A percentile compares a stretch with the other conserved stretches of the same genome.
These are phyloP conservation scores for Rhincodon typus DNA, from an alignment of 2,797 vertebrate species.

Conservation along the genomic window DNA sequence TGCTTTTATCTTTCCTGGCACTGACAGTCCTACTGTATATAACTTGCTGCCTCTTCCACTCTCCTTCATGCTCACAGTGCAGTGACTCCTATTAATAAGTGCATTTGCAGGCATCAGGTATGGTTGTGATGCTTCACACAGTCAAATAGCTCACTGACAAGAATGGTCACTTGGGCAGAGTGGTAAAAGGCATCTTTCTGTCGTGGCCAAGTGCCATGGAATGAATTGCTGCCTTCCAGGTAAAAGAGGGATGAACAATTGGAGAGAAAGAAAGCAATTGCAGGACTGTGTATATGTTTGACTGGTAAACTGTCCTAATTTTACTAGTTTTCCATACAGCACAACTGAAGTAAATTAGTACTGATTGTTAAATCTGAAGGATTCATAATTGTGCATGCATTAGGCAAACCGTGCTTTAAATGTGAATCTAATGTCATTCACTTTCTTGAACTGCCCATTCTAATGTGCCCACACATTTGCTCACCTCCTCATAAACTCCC, in stretches of 20 bases:
- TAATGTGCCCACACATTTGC: background rate
- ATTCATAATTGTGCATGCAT: background rate
- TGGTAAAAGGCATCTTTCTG: background rate
- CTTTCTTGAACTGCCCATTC: background rate
- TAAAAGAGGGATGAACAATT: background rate
- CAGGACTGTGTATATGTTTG: background rate
- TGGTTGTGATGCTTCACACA: background rate
- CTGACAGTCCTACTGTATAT: background rate
- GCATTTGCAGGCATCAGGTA: background rate
- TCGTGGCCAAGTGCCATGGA: background rate
- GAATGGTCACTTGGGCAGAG: background rate
- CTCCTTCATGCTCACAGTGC: background rate
- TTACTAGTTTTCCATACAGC: background rate
- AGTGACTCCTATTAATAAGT: background rate
- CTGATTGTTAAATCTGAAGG: background rate
- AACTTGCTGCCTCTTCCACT: background rate
- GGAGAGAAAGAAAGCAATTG: background rate
- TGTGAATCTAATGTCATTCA: background rate
- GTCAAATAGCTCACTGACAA: background rate
- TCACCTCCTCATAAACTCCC: background rate
- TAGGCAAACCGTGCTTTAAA: background rate
- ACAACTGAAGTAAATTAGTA: background rate
- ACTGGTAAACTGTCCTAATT: background rate
- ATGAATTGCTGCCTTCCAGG: background rate
- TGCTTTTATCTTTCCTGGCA: background rate